phyloP scores from a whole-genome alignment of 2,797 vertebrate species.

The Phataginus tetradactyla region DNA sequence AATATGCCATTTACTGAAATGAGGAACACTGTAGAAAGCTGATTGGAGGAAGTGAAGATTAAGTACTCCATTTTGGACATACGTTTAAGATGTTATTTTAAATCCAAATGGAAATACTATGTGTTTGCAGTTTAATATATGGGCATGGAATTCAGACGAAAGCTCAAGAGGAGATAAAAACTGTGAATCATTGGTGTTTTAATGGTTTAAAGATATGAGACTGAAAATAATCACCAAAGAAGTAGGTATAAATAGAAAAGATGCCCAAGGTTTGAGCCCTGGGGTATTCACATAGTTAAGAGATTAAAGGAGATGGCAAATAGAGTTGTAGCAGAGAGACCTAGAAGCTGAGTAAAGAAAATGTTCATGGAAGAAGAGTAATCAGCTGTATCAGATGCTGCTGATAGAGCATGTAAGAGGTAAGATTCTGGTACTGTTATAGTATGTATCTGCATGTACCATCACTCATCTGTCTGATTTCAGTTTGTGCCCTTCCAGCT shows the following conservation, averaged over 20 bases:
- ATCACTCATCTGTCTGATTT: conserved; percentile 1
- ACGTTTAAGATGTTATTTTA: conserved; percentile 24
- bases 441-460: background rate
- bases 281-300: background rate
- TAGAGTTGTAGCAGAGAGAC: background rate
- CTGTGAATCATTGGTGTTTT: conserved; percentile 23
- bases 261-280: background rate
- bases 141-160: background rate
- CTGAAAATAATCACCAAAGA: background rate
- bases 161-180: background rate
- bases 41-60: background rate
- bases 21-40: background rate
- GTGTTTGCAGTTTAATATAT: background rate
- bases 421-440: background rate
- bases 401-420: background rate
- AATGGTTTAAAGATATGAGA: conserved; percentile 27
- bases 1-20: background rate
- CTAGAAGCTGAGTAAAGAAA: conserved; percentile 15
- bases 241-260: background rate
- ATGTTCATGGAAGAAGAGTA: background rate
- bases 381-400: background rate
- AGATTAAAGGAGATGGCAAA: conserved; percentile 1
- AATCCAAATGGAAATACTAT: conserved; percentile 8
- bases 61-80: background rate
- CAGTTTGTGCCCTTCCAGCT: background rate